phyloP scores from a whole-genome alignment of 2,113 vertebrate genomes.

The Myotis lucifugus region DNA sequence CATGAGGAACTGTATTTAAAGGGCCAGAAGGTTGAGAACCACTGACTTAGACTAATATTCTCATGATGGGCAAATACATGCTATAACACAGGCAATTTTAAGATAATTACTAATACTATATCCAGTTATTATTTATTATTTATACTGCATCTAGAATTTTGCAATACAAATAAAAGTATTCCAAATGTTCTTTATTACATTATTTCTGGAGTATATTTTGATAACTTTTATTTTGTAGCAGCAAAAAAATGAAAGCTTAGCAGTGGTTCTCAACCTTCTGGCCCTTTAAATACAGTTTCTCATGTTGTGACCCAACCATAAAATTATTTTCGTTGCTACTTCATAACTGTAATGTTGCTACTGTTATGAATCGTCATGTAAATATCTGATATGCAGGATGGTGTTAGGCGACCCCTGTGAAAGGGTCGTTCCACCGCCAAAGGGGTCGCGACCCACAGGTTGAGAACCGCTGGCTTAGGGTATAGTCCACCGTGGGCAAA shows the following conservation, averaged over 20 bases:
- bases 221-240: constrained; percentile 29
- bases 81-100: constrained; percentile 1
- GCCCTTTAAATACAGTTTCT: too few relatives aligned
- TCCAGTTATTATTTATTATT: not conserved
- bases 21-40: too few relatives aligned
- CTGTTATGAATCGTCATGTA: too few relatives aligned
- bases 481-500: too few relatives aligned
- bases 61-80: not conserved
- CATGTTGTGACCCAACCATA: too few relatives aligned
- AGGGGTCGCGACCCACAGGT: too few relatives aligned
- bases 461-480: not conserved
- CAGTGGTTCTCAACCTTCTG: not conserved
- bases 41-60: not conserved
- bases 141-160: not conserved
- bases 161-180: not conserved
- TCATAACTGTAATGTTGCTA: too few relatives aligned
- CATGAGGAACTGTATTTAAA: too few relatives aligned
- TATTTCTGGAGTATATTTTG: not conserved
- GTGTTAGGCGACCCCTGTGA: too few relatives aligned
- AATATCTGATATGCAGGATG: too few relatives aligned
- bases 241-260: not conserved
- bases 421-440: too few relatives aligned
- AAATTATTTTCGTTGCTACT: too few relatives aligned
- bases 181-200: not conserved
- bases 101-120: not conserved